Base-by-base conservation (phyloP, 30 jellyfish, hydroid and myxozoan genomes). In the Rhopilema esculentum region DNA sequence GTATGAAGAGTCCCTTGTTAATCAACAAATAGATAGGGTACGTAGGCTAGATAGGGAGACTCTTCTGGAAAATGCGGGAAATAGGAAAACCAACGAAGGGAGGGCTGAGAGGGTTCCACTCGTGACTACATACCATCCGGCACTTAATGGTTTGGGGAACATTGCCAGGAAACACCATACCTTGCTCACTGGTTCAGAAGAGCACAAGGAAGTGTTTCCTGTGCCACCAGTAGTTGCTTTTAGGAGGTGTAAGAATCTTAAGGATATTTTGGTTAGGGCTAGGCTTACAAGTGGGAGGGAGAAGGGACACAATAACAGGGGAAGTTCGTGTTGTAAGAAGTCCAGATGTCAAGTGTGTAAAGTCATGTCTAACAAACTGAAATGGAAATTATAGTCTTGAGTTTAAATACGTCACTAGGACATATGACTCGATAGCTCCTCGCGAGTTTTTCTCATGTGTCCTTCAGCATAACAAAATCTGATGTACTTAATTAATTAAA, bases 181-280 rank as follows among this genome's bases (percentile, higher is more conserved):
- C 49, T 27, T 70, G 24, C 80, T 70, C 63, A 70, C 32, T 7
- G 12, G 27, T 16, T 25, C 80, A 24, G 64, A 70, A 28, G 24
- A 70, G 24, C 80, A 26, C 49, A 28, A 30, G 1, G 27, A n/a
- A 6, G 80, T 28, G 21, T 70, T 25, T 31, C 68, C 80, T 23
- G 69, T 53, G 25, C 79, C 69, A 79, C 80, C 89, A 8, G 31
- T 79, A 57, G 62, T 64, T 40, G 26, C 79, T 27, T 79, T 53
- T 64, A 79, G 29, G 66, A 27, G 89, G 66, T 53, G 80, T 61
- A 79, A 79, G 40, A 31, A 64, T 63, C 40, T 62, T 53, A 16
- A 77, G 49, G 80, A 79, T 32, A 62, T 62, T 25, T 25, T 57
- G 62, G 89, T 67, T 20, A 24, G 4, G 49, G 8, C 74, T 64